These are phyloP conservation scores for Emberiza fucata DNA, from an alignment of 2,113 vertebrate genomes.

Conservation along the genomic window DNA sequence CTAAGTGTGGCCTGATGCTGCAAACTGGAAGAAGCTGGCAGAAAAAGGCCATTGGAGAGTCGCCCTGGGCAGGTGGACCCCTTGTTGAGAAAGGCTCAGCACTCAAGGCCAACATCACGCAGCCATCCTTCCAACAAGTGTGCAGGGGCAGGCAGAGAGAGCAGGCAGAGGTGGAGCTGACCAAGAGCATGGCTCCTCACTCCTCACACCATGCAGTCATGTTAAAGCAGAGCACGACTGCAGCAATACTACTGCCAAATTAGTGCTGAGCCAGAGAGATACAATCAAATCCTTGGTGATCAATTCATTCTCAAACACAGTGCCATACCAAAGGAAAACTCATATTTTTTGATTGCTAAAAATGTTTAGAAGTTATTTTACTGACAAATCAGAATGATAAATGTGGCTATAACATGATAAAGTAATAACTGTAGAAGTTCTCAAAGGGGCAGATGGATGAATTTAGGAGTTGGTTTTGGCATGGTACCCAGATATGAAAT, in stretches of 20 bases:
- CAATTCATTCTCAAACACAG: not conserved
- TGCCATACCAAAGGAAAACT: not conserved
- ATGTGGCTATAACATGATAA: not conserved
- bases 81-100: not conserved
- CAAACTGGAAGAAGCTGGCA: not conserved
- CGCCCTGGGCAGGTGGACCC: not conserved
- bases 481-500: not conserved
- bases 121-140: not conserved
- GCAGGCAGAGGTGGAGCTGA: not conserved
- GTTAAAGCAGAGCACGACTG: not conserved
- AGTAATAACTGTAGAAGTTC: not conserved
- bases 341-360: not conserved
- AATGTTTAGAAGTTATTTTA: not conserved
- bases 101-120: not conserved
- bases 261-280: not conserved
- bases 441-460: not conserved
- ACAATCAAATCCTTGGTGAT: not conserved
- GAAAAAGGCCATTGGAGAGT: not conserved
- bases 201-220: not conserved
- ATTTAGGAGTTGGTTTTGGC: not conserved
- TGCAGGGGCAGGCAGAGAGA: not conserved
- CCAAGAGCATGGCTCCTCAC: not conserved
- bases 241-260: not conserved
- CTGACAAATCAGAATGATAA: not conserved
- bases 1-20: not conserved